These are phyloP conservation scores for Danaus chrysippus DNA, from an alignment of 2,888 invertebrate species.

Conservation along the genomic window DNA sequence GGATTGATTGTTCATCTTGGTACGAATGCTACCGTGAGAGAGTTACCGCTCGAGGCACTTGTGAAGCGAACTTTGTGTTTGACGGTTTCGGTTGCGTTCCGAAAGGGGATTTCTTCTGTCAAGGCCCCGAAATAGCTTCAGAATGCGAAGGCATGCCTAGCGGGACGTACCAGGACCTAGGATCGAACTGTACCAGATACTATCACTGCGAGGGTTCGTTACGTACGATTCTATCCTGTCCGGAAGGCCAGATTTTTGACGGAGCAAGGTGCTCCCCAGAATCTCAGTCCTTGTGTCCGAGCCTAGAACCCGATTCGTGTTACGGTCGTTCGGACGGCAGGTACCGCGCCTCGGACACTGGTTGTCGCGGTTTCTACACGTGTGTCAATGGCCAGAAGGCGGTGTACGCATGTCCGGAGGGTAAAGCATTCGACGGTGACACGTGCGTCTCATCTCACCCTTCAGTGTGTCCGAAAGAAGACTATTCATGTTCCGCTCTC, in stretches of 20 bases:
- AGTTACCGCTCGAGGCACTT: slow-evolving; percentile 65
- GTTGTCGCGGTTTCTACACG: slow-evolving; percentile 80
- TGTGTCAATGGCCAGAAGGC: slow-evolving; percentile 77
- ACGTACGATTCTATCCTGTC: slow-evolving; percentile 64
- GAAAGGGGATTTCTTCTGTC: slow-evolving; percentile 61
- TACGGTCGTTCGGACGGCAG: slow-evolving; percentile 75
- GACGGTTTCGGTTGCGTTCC: slow-evolving; percentile 71
- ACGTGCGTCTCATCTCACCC: slow-evolving; percentile 64
- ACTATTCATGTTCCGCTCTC: slow-evolving; percentile 70
- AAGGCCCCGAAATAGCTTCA: slow-evolving; percentile 59
- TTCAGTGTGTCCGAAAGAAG: slow-evolving; percentile 56
- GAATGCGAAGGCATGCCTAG: slow-evolving; percentile 72
- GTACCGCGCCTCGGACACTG: slow-evolving; percentile 69
- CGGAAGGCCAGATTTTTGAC: slow-evolving; percentile 62
- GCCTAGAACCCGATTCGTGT: slow-evolving; percentile 73
- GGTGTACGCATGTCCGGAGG: slow-evolving; percentile 77
- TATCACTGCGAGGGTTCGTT: slow-evolving; percentile 68
- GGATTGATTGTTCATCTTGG: slow-evolving; percentile 72
- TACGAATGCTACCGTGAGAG: slow-evolving; percentile 71
- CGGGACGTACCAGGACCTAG: slow-evolving; percentile 76
- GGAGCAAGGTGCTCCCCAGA: slow-evolving; percentile 63
- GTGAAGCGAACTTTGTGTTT: slow-evolving; percentile 67
- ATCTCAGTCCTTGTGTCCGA: slow-evolving; percentile 64
- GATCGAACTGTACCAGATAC: slow-evolving; percentile 74
- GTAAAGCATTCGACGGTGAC: slow-evolving; percentile 77